These are phyloP conservation scores for Calvadosia cruxmelitensis DNA, from an alignment of 30 jellyfish, hydroid and myxozoan genomes.

Conservation along the genomic window DNA sequence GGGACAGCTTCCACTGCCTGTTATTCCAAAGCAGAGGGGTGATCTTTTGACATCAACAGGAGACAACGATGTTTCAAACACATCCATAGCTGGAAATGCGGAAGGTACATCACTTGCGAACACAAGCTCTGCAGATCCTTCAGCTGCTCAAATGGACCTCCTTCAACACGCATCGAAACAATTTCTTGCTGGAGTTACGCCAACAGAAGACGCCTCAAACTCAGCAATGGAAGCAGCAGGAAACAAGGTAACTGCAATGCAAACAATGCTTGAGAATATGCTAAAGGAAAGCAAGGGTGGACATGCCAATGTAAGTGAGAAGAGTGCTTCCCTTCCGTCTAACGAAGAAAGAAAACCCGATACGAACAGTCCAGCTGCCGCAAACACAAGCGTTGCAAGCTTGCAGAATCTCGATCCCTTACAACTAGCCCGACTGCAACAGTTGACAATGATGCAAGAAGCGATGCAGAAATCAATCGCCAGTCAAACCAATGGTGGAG, in stretches of 20 bases:
- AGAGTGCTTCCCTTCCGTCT: not conserved
- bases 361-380: not conserved
- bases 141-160: not conserved
- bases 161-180: not conserved
- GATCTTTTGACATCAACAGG: conserved; percentile 1
- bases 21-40: conserved; percentile 64
- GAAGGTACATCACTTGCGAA: no score
- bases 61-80: not conserved
- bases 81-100: not conserved
- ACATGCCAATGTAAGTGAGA: not conserved
- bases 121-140: not conserved
- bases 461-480: conserved; percentile 47
- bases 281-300: not conserved
- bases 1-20: conserved; percentile 25
- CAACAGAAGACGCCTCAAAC: not conserved
- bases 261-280: not conserved
- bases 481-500: conserved; percentile 13
- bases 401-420: conserved; percentile 39
- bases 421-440: conserved; percentile 56
- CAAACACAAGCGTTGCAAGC: not conserved
- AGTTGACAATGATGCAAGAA: conserved; percentile 58
- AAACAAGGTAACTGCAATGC: not conserved
- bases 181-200: not conserved
- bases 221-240: not conserved
- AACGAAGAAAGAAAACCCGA: not conserved